Conservation (phyloP, 2,888 invertebrate species). For the Drosophila nr. fundita region DNA sequence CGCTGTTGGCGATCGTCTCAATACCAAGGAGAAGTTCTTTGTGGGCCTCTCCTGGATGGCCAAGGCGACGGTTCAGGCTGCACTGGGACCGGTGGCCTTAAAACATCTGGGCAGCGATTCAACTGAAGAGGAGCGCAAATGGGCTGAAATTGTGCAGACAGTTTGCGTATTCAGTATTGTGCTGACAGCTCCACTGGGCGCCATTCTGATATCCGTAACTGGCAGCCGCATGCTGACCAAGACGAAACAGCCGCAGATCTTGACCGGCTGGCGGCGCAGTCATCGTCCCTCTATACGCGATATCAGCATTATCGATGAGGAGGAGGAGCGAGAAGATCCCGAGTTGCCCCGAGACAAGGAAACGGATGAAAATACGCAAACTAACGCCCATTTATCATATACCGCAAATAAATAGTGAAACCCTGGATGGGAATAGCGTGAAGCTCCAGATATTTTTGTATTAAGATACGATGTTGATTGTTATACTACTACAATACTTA, state of each 20-base stretch:
- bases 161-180: conserved; percentile 93
- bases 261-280: conserved; percentile 91
- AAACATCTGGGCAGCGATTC: conserved; percentile 87
- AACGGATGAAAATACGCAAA: conserved; percentile 82
- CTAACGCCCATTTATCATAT: conserved; percentile 77
- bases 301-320: conserved; percentile 94
- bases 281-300: conserved; percentile 94
- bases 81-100: conserved; percentile 91
- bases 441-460: conserved; percentile 31
- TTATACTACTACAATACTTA: conserved; percentile 33
- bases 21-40: conserved; percentile 95
- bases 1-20: conserved; percentile 92
- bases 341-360: conserved; percentile 82
- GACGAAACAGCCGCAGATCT: conserved; percentile 89
- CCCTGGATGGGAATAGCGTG: not conserved
- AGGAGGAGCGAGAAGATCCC: conserved; percentile 89
- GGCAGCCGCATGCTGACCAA: conserved; percentile 92
- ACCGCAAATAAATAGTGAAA: conserved; percentile 63
- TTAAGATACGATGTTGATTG: conserved; percentile 50
- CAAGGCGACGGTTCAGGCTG: conserved; percentile 99
- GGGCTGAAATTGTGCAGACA: conserved; percentile 90
- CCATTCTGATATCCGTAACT: conserved; percentile 91
- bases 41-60: conserved; percentile 97
- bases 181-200: conserved; percentile 93
- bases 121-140: conserved; percentile 86